Conservation (phyloP, 2,113 vertebrate genomes). For the Campylomormyrus numenius region DNA sequence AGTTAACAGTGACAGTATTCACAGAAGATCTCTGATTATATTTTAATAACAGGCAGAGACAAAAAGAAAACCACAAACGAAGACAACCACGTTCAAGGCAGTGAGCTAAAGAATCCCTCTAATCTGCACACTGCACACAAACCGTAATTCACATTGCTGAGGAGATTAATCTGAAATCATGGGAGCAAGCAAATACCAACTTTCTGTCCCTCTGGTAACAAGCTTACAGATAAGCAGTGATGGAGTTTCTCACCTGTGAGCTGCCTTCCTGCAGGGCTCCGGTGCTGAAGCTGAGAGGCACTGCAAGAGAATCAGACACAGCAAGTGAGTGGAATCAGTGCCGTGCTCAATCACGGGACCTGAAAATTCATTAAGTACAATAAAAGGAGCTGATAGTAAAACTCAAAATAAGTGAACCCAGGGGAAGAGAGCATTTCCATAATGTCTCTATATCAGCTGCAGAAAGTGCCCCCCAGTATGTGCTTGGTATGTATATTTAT, state of each 20-base stretch:
- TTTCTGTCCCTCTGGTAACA: background rate
- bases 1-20: background rate
- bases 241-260: conserved; percentile 48
- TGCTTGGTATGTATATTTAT: background rate
- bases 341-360: background rate
- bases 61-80: background rate
- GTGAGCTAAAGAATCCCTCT: background rate
- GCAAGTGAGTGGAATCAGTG: background rate
- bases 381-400: background rate
- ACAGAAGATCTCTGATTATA: background rate
- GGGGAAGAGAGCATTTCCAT: background rate
- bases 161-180: background rate
- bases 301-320: conserved; percentile 37
- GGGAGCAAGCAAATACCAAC: background rate
- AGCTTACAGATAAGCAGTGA: background rate
- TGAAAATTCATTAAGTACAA: background rate
- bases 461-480: background rate
- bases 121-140: background rate
- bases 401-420: background rate
- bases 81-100: background rate
- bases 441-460: background rate
- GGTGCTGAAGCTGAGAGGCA: conserved; percentile 36
- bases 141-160: background rate
- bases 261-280: conserved; percentile 38
- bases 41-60: background rate